Conservation (phyloP, 2,797 vertebrate species). For the Manis pentadactyla region DNA sequence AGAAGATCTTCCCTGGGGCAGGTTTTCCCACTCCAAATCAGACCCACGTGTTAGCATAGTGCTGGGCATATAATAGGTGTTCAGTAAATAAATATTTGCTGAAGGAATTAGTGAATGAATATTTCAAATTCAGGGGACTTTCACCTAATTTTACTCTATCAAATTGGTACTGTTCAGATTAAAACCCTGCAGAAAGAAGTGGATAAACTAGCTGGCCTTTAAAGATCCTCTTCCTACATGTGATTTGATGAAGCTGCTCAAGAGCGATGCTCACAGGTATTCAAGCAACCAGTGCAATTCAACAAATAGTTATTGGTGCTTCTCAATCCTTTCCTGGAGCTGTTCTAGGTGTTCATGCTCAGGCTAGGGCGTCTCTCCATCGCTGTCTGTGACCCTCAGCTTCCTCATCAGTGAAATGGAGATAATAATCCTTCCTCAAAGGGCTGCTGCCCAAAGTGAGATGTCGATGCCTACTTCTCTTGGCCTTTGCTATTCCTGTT, state of each 20-base stretch:
- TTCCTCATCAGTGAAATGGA: not conserved
- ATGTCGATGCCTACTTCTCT: not conserved
- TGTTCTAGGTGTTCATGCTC: not conserved
- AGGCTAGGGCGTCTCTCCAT: not conserved
- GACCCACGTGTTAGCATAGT: not conserved
- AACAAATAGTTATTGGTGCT: not conserved
- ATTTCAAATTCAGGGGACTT: not conserved
- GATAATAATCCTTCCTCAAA: not conserved
- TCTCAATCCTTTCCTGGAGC: not conserved
- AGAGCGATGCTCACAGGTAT: not conserved
- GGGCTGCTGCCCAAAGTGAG: not conserved
- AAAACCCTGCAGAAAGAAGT: not conserved
- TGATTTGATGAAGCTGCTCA: not conserved
- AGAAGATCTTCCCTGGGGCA: not conserved
- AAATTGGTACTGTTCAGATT: not conserved
- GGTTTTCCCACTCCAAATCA: slow-evolving; percentile 26
- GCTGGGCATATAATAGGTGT: not conserved
- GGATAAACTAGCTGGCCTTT: not conserved
- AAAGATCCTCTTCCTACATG: not conserved
- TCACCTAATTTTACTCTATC: not conserved
- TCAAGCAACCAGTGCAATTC: not conserved
- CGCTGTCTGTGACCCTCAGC: not conserved
- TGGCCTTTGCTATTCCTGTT: not conserved
- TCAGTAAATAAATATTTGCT: not conserved
- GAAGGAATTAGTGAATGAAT: not conserved